Base-by-base conservation (phyloP, 2,113 vertebrate genomes). In the Chauna torquata region DNA sequence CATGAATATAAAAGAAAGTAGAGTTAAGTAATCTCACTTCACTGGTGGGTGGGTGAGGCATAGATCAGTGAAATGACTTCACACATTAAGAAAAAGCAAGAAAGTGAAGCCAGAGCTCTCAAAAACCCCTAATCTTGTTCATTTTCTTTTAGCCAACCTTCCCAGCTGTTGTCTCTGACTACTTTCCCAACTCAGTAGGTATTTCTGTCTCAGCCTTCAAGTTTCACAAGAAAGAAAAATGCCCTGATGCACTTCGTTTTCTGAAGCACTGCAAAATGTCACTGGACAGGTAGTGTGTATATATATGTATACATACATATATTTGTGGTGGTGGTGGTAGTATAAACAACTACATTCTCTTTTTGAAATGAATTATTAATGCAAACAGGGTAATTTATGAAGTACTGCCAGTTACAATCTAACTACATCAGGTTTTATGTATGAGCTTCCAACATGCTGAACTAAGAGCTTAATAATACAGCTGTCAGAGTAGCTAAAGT, bases 401-500 rank as follows among this genome's bases (percentile, higher is more conserved):
- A 94, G n/a, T 75, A 64, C 12, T 94, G 36, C 47, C 88, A 88
- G 74, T 94, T 92, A 94, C 87, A 59, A 18, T 50, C 55, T 55
- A 96, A 70, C 61, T 91, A 79, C 49, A 44, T 64, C 68, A 83
- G 65, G 28, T 93, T 95, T 96, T 97, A 88, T 64, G 12, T 82
- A 50, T 72, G 65, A 40, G 8, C 61, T 97, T 95, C 66, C 59
- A 57, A 80, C 86, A 85, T 54, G 62, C 82, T 89, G 80, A 95
- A 76, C 75, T 93, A 92, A 88, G 85, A 90, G 59, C 86, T 96
- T 96, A 97, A 96, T 96, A 95, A 97, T 70, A 95, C 71, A 94
- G 72, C 52, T 94, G 79, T 93, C 87, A 95, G 59, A 92, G 15
- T 14, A 89, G 25, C 70, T 93, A 59, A 95, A 92, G 92, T 90